These are phyloP conservation scores for Ypsolopha scabrella DNA, from an alignment of 2,888 invertebrate species.

Conservation along the genomic window DNA sequence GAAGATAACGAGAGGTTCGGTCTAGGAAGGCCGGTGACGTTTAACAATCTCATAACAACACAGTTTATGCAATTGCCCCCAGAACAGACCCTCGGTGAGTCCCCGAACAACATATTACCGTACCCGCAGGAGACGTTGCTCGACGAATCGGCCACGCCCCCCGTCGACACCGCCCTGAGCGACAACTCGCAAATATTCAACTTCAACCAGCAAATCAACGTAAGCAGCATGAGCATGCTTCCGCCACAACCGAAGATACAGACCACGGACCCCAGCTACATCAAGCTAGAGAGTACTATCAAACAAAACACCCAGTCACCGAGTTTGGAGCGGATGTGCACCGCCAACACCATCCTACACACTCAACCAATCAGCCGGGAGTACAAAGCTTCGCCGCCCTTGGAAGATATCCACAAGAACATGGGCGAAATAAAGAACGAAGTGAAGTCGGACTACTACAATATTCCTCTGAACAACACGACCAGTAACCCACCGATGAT, in stretches of 20 bases:
- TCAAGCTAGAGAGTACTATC: conserved; percentile 56
- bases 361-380: conserved; percentile 40
- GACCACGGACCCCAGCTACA: conserved; percentile 53
- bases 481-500: conserved; percentile 41
- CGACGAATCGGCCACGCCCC: conserved; percentile 37
- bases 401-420: conserved; percentile 58
- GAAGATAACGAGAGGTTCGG: conserved; percentile 57
- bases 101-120: conserved; percentile 41
- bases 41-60: conserved; percentile 57
- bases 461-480: conserved; percentile 34
- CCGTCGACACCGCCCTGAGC: conserved; percentile 36
- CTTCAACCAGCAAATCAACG: conserved; percentile 52
- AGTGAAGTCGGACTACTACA: conserved; percentile 57
- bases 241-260: conserved; percentile 51
- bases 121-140: conserved; percentile 47
- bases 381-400: conserved; percentile 58
- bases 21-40: conserved; percentile 49
- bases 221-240: conserved; percentile 44
- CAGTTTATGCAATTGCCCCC: conserved; percentile 60
- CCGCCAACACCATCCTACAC: conserved; percentile 38
- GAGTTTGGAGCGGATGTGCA: conserved; percentile 56
- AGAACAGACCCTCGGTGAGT: conserved; percentile 44
- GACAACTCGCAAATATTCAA: conserved; percentile 47
- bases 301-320: conserved; percentile 63
- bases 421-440: conserved; percentile 60